Evolutionary conservation across 2,888 invertebrate genomes (phyloP), one percentile per base, ranked within the genome.

Genomic region (Notodromas monacha): DNA sequence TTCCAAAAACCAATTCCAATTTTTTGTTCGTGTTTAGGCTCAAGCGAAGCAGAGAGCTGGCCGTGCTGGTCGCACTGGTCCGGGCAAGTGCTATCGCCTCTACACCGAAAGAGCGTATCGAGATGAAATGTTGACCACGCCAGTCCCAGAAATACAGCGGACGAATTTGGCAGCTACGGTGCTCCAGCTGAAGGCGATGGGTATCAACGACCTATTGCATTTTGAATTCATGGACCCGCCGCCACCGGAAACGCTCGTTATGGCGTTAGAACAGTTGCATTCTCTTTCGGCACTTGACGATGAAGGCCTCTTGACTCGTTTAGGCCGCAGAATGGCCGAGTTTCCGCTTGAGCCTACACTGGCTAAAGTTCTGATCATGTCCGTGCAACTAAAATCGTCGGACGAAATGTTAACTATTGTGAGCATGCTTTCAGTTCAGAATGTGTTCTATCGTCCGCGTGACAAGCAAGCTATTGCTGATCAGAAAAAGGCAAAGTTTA

Each of bases 161-260:
- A 92, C 92, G 2, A 99, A 96, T 56, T 58, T 96, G 40, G 89
- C 89, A 2, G 74, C 77, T 10, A 92, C 89, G 0, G 74, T 86
- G 21, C 52, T 99, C 10, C 86, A 89, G 42, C 53, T 96, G 16
- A 99, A 99, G 50, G 89, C 92, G 1, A 92, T 99, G 92, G 96
- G 96, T 14, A 96, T 96, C 41, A 92, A 96, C 48, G 92, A 96
- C 54, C 56, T 99, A 31, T 53, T 99, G 13, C 76, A 84, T 47
- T 99, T 99, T 49, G 92, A 96, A 55, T 99, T 99, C 55, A 99
- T 99, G 96, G 96, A 99, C 50, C 79, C 92, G 1, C 96, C 96
- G 14, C 89, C 96, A 0, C 79, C 84, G 12, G 86, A 92, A 54
- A 79, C 86, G 0, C 60, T 99, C 38, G 79, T 96, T 35, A 84